Conservation (phyloP, 2,888 invertebrate genomes). For the Dolichomitus sp. region DNA sequence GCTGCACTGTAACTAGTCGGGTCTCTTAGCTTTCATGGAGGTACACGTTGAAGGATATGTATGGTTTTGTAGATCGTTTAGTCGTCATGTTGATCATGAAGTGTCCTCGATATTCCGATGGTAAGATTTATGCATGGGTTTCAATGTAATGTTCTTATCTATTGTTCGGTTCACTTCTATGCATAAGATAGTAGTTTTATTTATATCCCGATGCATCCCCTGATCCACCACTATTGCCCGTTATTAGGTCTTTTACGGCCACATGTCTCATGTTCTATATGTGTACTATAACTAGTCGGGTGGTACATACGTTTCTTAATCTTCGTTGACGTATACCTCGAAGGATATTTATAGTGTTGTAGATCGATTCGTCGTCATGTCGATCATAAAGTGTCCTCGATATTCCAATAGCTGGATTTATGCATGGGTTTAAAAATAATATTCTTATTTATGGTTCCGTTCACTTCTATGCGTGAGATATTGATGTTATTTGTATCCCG, state of each 20-base stretch:
- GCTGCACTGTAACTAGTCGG: background rate
- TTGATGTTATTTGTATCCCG: background rate
- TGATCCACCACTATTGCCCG: conserved; percentile 38
- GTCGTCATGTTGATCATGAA: background rate
- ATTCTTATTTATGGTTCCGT: too few species aligned
- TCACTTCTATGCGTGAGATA: too few species aligned
- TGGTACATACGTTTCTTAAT: background rate
- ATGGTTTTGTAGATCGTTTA: background rate
- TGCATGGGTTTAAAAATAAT: background rate
- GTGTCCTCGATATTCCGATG: background rate
- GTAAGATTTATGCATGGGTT: background rate
- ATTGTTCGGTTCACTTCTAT: too few species aligned
- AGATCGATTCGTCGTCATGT: background rate
- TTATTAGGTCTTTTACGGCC: conserved; percentile 48
- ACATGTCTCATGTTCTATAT: background rate
- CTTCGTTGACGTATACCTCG: background rate
- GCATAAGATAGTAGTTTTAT: background rate
- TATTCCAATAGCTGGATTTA: background rate
- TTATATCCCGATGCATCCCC: conserved; percentile 16
- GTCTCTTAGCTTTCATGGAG: background rate
- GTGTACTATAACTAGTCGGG: background rate
- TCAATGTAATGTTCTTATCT: background rate
- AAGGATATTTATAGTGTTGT: conserved; percentile 1
- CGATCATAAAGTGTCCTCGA: background rate
- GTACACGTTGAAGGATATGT: background rate